Evolutionary conservation across 2,797 vertebrate species (phyloP).

Genomic region (Varecia variegata): DNA sequence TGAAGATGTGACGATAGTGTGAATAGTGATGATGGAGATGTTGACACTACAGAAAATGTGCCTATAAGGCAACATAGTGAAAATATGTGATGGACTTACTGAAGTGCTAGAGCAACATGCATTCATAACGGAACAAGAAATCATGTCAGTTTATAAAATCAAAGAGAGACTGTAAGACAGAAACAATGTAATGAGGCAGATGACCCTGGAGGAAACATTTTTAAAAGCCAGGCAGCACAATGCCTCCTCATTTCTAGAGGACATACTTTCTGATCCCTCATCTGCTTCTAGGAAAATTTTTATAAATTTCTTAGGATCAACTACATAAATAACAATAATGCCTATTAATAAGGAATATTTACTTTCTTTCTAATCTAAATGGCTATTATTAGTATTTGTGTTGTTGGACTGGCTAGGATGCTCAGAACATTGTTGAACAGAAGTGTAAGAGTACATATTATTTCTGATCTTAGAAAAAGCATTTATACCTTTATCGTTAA

Average conservation of each 20-base stretch:
- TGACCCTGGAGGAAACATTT: not conserved
- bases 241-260: not conserved
- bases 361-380: not conserved
- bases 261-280: not conserved
- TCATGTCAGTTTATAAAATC: not conserved
- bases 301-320: not conserved
- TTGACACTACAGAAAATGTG: not conserved
- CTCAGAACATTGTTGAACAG: not conserved
- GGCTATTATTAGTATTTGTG: not conserved
- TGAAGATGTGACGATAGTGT: too few relatives aligned
- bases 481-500: not conserved
- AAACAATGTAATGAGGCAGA: not conserved
- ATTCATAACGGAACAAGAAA: not conserved
- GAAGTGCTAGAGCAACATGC: not conserved
- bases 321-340: not conserved
- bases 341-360: not conserved
- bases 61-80: not conserved
- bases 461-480: not conserved
- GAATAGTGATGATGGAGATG: not conserved
- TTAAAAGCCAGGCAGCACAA: not conserved
- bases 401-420: not conserved
- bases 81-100: not conserved
- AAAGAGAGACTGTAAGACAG: not conserved
- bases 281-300: not conserved
- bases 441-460: not conserved